Evolutionary conservation across 2,797 vertebrate genomes (phyloP).

Genomic region (Ptychobarbus kaznakovi): DNA sequence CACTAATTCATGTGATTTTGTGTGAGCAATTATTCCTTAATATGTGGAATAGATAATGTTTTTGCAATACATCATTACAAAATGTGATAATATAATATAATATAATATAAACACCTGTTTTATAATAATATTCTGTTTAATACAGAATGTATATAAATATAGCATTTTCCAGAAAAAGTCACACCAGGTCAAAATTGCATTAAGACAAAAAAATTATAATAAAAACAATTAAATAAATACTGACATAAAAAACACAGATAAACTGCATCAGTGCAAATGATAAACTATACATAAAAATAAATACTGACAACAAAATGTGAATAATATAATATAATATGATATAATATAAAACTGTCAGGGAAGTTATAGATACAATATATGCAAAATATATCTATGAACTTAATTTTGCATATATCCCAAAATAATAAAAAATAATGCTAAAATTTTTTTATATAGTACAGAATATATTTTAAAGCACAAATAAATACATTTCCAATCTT

Average conservation of each 20-base stretch:
- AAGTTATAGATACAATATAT: background rate
- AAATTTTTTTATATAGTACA: background rate
- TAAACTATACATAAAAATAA: too few relatives aligned
- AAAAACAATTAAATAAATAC: too few relatives aligned
- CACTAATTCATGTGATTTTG: background rate
- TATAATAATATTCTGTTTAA: too few relatives aligned
- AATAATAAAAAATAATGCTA: background rate
- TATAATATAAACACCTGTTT: background rate
- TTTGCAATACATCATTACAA: background rate
- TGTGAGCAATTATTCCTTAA: background rate
- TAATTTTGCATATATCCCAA: background rate
- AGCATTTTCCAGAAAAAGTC: too few relatives aligned
- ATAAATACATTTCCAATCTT: background rate
- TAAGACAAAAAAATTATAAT: too few relatives aligned
- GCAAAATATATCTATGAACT: background rate
- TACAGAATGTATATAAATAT: too few relatives aligned
- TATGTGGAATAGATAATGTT: background rate
- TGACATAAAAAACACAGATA: too few relatives aligned
- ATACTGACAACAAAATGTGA: too few relatives aligned
- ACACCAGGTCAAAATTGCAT: too few relatives aligned
- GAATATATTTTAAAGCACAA: background rate
- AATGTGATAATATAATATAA: background rate
- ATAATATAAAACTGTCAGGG: background rate
- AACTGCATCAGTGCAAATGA: too few relatives aligned
- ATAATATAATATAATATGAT: background rate